Conservation (phyloP, 1,140 invertebrate species). For the Lethrus apterus region DNA sequence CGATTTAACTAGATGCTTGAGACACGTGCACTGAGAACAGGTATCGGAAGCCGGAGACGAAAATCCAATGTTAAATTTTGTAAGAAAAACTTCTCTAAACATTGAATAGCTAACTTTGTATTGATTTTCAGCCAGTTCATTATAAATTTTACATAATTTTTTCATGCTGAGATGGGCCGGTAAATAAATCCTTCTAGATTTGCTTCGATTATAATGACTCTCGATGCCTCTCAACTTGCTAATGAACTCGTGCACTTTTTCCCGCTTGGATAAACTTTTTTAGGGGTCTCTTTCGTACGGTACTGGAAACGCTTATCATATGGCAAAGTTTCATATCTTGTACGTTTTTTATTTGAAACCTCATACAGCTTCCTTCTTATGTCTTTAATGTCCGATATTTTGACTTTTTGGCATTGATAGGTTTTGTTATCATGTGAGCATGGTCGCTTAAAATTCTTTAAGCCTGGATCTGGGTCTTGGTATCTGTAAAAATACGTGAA, state of each 20-base stretch:
- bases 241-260: slow-evolving; percentile 18
- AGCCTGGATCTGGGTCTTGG: slow-evolving; percentile 3
- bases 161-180: too few relatives aligned
- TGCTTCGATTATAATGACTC: slow-evolving; percentile 13
- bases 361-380: neutral
- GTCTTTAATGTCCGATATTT: neutral
- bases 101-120: slow-evolving; percentile 11
- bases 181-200: neutral
- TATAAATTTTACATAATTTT: slow-evolving; percentile 15
- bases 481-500: neutral
- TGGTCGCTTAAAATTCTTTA: slow-evolving; percentile 8
- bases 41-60: too few relatives aligned
- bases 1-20: slow-evolving; percentile 10
- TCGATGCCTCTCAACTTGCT: slow-evolving; percentile 15
- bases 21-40: slow-evolving; percentile 9
- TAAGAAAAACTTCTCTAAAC: slow-evolving; percentile 13
- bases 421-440: slow-evolving; percentile 2
- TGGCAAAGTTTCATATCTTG: slow-evolving; percentile 1
- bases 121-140: slow-evolving; percentile 7
- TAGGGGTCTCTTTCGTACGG: neutral
- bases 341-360: neutral
- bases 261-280: slow-evolving; percentile 16
- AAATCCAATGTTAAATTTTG: slow-evolving; percentile 15
- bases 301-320: neutral
- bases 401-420: neutral